Evolutionary conservation across 2,888 invertebrate species (phyloP).

Genomic region (Torymus tubicola): DNA sequence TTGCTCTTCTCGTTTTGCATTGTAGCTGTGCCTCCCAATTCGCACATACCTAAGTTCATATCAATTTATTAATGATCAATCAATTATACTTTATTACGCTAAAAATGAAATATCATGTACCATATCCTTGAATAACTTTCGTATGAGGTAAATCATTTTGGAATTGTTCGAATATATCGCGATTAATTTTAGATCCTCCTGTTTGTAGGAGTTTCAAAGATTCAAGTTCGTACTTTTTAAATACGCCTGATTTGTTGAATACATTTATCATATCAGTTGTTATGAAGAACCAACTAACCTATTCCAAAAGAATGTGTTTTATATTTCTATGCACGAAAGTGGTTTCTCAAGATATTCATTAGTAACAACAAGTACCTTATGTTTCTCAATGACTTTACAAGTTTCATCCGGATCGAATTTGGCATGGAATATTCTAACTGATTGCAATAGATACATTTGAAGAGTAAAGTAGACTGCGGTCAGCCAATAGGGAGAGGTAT

Average conservation of each 20-base stretch:
- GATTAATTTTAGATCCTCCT: conserved; percentile 64
- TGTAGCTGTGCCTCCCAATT: conserved; percentile 60
- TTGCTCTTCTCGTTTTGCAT: conserved; percentile 56
- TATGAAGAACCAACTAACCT: conserved; percentile 64
- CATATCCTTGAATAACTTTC: conserved; percentile 62
- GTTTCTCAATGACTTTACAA: conserved; percentile 67
- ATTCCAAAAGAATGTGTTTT: neutral
- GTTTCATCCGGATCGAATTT: conserved; percentile 63
- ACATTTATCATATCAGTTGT: conserved; percentile 63
- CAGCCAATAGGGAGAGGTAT: conserved; percentile 68
- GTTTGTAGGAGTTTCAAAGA: conserved; percentile 61
- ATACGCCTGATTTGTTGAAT: conserved; percentile 61
- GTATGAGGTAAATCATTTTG: conserved; percentile 58
- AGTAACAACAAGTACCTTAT: conserved; percentile 61
- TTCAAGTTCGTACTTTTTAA: conserved; percentile 61
- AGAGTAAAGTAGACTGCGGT: conserved; percentile 63
- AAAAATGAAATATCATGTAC: conserved; percentile 53
- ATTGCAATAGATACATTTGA: conserved; percentile 34
- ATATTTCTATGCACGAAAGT: neutral
- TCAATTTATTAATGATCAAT: neutral
- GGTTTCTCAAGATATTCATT: neutral
- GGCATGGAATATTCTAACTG: conserved; percentile 62
- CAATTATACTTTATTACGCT: neutral
- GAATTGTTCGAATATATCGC: conserved; percentile 59
- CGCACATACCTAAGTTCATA: conserved; percentile 64